Evolutionary conservation across 2,113 vertebrate species (phyloP), one percentile per base, ranked within the genome.

Genomic region (Damaliscus lunatus): DNA sequence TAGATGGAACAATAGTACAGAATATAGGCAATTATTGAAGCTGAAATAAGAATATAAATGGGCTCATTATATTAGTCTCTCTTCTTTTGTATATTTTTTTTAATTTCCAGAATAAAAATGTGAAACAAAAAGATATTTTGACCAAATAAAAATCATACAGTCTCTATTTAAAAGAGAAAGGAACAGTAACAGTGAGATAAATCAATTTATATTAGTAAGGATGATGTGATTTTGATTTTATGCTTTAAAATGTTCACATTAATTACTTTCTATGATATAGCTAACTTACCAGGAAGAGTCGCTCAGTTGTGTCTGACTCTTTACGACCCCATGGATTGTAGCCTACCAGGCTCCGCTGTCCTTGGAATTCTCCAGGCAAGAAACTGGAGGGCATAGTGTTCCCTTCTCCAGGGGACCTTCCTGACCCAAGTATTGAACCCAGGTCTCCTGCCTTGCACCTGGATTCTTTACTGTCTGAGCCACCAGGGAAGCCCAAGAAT

Each of bases 61-160:
- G n/a, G 5, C 8, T 88, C 33, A 10, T 94, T 82, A 43, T 64
- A 77, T 50, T 29, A 77, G 4, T 50, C 40, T 92, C 29, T 64
- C 27, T 52, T 90, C 29, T 89, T 87, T 83, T 80, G 9, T 84
- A n/a, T 36, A 57, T 53, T 14, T 67, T 83, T 80, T 62, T 33
- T 48, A 96, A 67, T 93, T 88, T 92, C n/a, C 52, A 59, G 25
- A 81, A 86, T 85, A 88, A 64, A 96, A 87, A 7, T 6, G 33
- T 29, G 90, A 90, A 89, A 89, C 48, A 92, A 48, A n/a, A 62
- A 77, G 23, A 87, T 77, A 74, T 14, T 89, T n/a, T 91, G 74
- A 88, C 46, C 85, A 50, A 89, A 64, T 88, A 74, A 91, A 94
- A 74, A 53, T 36, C 29, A 94, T 21, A 6, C 29, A 62, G 46